These are phyloP conservation scores for Tetragonula clypearis DNA, from an alignment of 1,140 invertebrate species.

Conservation along the genomic window DNA sequence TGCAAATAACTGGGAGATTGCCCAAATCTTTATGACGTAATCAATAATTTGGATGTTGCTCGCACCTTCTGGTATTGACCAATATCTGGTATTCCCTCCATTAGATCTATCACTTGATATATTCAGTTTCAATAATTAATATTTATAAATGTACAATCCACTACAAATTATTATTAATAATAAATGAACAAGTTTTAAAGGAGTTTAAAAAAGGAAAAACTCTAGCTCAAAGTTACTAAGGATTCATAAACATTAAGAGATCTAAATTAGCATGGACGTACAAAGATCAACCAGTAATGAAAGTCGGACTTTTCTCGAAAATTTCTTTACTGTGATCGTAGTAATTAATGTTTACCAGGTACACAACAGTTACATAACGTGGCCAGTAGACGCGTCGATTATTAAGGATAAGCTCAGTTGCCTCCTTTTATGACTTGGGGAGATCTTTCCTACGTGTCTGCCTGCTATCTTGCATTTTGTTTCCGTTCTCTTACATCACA, in stretches of 20 bases:
- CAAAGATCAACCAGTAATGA: background rate
- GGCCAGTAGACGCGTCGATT: slow-evolving; percentile 52
- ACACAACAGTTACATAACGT: slow-evolving; percentile 63
- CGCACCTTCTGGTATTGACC: background rate
- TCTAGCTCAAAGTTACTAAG: background rate
- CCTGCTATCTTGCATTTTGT: slow-evolving; percentile 55
- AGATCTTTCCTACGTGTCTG: slow-evolving; percentile 40
- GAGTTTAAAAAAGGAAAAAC: background rate
- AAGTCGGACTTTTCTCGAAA: background rate
- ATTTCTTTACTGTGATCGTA: slow-evolving; percentile 16
- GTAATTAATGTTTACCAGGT: slow-evolving; percentile 54
- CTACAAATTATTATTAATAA: background rate
- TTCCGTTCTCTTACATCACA: slow-evolving; percentile 65
- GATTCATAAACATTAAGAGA: background rate
- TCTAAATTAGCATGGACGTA: background rate
- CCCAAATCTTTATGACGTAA: background rate
- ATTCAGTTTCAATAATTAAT: too few species aligned
- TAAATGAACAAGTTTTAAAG: background rate
- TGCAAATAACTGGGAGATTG: background rate
- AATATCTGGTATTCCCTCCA: background rate
- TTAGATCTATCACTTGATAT: background rate
- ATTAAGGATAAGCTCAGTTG: slow-evolving; percentile 64
- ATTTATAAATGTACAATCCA: too few species aligned
- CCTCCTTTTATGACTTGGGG: slow-evolving; percentile 32
- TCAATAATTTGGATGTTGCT: background rate